Evolutionary conservation across 1,140 invertebrate species (phyloP), one percentile per base, ranked within the genome.

Genomic region (Octopus bimaculoides): DNA sequence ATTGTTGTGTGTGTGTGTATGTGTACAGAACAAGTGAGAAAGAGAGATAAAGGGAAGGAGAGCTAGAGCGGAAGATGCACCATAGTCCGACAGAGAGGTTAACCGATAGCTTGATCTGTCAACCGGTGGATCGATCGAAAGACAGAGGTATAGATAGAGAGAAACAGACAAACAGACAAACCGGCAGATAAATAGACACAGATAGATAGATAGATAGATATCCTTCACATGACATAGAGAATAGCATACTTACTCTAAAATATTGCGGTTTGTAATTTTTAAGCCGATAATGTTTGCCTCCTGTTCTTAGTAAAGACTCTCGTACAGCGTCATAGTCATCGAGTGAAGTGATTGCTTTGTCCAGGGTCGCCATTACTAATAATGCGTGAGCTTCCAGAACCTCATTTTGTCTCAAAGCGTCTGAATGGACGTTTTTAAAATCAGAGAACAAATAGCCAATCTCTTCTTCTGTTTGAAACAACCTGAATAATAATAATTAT

Each of bases 361-460:
- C 86, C 5, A 87, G 78, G 8, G 85, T 86, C 10, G 82, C 82
- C 86, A 87, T 87, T 0, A 87, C 86, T 54, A 87, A 80, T 7
- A 85, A 85, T 14, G 85, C 85, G 77, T 87, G 86, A 69, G 84
- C 80, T 79, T 86, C 86, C 61, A 87, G 80, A 6, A 82, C 81
- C 75, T 86, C 85, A 77, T 86, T 87, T 41, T 83, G 83, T 26
- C 86, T 71, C 73, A 87, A 71, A 10, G 86, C 86, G 75, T 86
- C 85, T 17, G 84, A 85, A 12, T 82, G 55, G 41, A 87, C 61
- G 53, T 87, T 41, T 54, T 82, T 87, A 74, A 87, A 86, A 10
- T 79, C 81, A 26, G 81, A 80, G 73, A 87, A 87, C 81, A 87
- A 80, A 9, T 80, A 74, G 79, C 83, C 82, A 0, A 83, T 82